Evolutionary conservation across 2,797 vertebrate genomes (phyloP).

Genomic region (Karalla daura): DNA sequence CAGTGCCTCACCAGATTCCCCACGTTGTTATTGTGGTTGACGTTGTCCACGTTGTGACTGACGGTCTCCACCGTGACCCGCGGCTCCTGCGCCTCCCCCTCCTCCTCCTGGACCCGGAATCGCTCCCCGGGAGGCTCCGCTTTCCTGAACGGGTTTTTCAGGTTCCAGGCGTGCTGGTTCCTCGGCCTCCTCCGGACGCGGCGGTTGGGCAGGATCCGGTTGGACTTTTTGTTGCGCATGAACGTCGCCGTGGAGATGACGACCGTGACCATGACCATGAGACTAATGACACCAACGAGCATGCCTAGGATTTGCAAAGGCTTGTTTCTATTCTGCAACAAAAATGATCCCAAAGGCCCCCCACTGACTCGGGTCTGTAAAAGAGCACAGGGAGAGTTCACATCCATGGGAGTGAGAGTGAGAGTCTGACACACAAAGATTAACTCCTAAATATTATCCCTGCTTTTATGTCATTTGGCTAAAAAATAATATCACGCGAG

Average conservation of each 20-base stretch:
- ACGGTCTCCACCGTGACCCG: constrained; percentile 71
- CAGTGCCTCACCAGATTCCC: constrained; percentile 61
- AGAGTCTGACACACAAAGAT: constrained; percentile 52
- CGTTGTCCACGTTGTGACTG: constrained; percentile 89
- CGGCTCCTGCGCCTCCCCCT: constrained; percentile 32
- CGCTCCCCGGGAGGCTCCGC: constrained; percentile 74
- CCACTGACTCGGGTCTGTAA: constrained; percentile 94
- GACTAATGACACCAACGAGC: constrained; percentile 89
- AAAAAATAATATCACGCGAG: constrained; percentile 11
- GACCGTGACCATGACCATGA: constrained; percentile 90
- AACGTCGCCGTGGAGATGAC: constrained; percentile 95
- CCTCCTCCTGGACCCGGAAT: constrained; percentile 73
- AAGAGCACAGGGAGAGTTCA: constrained; percentile 94
- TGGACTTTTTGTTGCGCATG: constrained; percentile 95
- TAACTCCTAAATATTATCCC: constrained; percentile 25
- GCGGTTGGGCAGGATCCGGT: constrained; percentile 90
- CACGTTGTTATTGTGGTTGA: constrained; percentile 89
- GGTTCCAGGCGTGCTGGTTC: constrained; percentile 72
- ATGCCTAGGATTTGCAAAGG: constrained; percentile 93
- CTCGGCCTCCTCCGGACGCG: constrained; percentile 86
- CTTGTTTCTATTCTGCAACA: constrained; percentile 95
- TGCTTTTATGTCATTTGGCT: constrained; percentile 63
- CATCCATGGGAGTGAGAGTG: constrained; percentile 83
- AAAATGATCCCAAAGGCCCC: constrained; percentile 93
- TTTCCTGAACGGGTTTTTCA: constrained; percentile 83